phyloP scores from a whole-genome alignment of 2,888 invertebrate genomes.

The Archips crataeganus region DNA sequence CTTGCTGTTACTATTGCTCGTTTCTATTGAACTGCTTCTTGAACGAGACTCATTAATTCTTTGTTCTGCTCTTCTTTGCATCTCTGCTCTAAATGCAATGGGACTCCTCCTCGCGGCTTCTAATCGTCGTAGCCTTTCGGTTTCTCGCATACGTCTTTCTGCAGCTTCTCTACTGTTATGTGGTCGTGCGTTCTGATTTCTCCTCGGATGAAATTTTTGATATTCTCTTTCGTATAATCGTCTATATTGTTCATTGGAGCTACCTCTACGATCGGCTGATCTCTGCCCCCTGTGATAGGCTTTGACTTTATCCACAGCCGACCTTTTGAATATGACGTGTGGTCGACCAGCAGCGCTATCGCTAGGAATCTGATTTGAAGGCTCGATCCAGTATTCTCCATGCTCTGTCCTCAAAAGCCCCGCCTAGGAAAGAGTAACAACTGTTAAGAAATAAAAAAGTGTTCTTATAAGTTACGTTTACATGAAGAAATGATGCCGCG shows the following conservation, averaged over 20 bases:
- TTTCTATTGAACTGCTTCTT: slow-evolving; percentile 66
- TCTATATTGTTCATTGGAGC: slow-evolving; percentile 62
- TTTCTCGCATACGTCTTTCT: slow-evolving; percentile 73
- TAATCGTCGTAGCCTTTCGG: slow-evolving; percentile 66
- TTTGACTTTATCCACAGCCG: slow-evolving; percentile 84
- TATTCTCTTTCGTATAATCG: slow-evolving; percentile 78
- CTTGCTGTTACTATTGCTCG: slow-evolving; percentile 50
- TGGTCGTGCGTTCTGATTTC: slow-evolving; percentile 74
- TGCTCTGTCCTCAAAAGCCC: slow-evolving; percentile 88
- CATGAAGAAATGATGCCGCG: too few species aligned
- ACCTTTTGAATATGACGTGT: slow-evolving; percentile 89
- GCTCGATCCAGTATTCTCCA: slow-evolving; percentile 91
- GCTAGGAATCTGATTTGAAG: slow-evolving; percentile 83
- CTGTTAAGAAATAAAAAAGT: not conserved
- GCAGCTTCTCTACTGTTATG: slow-evolving; percentile 87
- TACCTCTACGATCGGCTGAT: slow-evolving; percentile 57
- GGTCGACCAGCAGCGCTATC: slow-evolving; percentile 80
- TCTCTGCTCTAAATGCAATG: slow-evolving; percentile 69
- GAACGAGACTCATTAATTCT: slow-evolving; percentile 61
- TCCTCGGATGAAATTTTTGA: slow-evolving; percentile 70
- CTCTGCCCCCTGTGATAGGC: slow-evolving; percentile 74
- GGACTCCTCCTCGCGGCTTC: slow-evolving; percentile 75
- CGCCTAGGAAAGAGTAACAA: slow-evolving; percentile 78
- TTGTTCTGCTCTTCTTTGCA: slow-evolving; percentile 67
- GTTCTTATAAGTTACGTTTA: too few species aligned